Evolutionary conservation across 2,797 vertebrate genomes (phyloP), one percentile per base, ranked within the genome.

Genomic region (Selene dorsalis): DNA sequence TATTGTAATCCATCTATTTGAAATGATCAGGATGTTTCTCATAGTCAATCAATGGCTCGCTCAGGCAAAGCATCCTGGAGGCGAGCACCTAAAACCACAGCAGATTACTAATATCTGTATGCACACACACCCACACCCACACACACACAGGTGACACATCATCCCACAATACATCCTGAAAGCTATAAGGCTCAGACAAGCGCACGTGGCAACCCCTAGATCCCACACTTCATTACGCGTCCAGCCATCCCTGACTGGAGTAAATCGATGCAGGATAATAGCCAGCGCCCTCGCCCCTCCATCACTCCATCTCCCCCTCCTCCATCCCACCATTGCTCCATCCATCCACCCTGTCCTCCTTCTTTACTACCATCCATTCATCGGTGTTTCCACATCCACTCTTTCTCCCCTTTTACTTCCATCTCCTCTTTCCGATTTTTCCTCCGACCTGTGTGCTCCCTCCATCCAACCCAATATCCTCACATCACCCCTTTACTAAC

Each of bases 261-360:
- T 86, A 91, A 93, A 94, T 94, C 91, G 90, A 93, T 94, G 90
- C 85, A 86, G 90, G 90, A 92, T 92, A 93, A 93, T 92, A 91
- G 90, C 88, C 80, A 77, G 82, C 66, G 28, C 86, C 83, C 86
- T 84, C 84, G 48, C 75, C 74, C 87, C 88, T 86, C 73, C 85
- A 72, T 79, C 75, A 22, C 80, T 82, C 72, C 69, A 69, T 75
- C 75, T 65, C 80, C 65, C 63, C 77, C 76, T 73, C 81, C 70
- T 73, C 84, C 50, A 41, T 65, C 69, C 70, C 57, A 24, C 75
- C 16, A 48, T 73, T 48, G 78, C 69, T 58, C 63, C 61, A 50
- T 75, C 62, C 77, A 66, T 48, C 14, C 52, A 17, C 13, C 52
- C 52, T 9, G 14, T 47, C 41, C 26, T 50, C 48, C 50, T 48